phyloP scores from a whole-genome alignment of 2,113 vertebrate species.

The Mus musculus region DNA sequence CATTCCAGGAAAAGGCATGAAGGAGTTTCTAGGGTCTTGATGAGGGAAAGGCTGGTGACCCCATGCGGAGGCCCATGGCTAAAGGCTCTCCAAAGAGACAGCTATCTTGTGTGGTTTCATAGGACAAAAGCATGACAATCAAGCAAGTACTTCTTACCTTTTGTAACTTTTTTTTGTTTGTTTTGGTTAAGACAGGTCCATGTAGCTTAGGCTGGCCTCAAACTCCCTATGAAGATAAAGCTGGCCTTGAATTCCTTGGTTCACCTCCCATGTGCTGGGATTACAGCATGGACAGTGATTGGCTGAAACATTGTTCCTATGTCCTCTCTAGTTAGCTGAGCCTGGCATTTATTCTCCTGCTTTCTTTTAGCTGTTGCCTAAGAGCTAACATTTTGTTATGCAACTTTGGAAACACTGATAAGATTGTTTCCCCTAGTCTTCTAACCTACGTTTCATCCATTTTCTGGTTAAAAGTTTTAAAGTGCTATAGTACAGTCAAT shows the following conservation, averaged over 20 bases:
- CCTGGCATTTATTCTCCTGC: not conserved
- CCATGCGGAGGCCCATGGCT: not conserved
- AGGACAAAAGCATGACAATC: not conserved
- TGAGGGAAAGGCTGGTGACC: not conserved
- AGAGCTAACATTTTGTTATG: not conserved
- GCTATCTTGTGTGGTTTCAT: not conserved
- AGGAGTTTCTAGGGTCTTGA: not conserved
- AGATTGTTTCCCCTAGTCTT: not conserved
- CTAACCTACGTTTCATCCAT: not conserved
- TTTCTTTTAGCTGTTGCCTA: not conserved
- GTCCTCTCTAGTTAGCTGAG: not conserved
- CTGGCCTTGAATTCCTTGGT: not conserved
- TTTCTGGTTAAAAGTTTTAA: conserved; percentile 37
- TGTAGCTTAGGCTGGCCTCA: not conserved
- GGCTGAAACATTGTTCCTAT: not conserved
- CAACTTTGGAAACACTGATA: conserved; percentile 5
- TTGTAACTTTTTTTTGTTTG: not conserved
- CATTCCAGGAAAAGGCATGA: not conserved
- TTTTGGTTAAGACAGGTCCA: not conserved
- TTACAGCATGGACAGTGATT: no score
- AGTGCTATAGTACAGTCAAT: not conserved
- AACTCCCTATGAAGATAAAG: not conserved
- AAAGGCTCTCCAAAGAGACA: not conserved
- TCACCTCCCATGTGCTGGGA: not conserved
- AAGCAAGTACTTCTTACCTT: not conserved